Evolutionary conservation across 2,888 invertebrate species (phyloP), one percentile per base, ranked within the genome.

Genomic region (Eulithis testata): DNA sequence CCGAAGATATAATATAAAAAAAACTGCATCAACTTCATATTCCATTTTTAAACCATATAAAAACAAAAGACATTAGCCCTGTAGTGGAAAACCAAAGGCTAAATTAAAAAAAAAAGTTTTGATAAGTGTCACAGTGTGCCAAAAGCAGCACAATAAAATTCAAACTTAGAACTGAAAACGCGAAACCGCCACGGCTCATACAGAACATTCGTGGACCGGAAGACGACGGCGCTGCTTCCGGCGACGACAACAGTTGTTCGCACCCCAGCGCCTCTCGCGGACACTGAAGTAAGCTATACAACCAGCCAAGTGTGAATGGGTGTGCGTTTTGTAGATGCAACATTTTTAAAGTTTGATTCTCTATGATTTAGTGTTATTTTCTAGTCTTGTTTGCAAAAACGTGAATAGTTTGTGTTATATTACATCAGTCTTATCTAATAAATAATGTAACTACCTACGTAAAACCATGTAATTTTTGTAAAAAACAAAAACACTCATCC

Each of bases 211-310:
- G 81, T 81, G 80, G 87, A 78, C 87, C 91, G 92, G 92, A 92
- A 86, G 86, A 82, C 83, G 88, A 83, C 88, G 86, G 87, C 86
- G 85, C 86, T 83, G 85, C 85, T 88, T 92, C 92, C 92, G 90
- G 86, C 76, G 82, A 77, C 80, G 79, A 82, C 88, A 86, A 85
- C 89, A 85, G 89, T 87, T 88, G 89, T 89, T 90, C 88, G 88
- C 91, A 84, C 88, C 82, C 85, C 83, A 88, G 87, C 90, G 90
- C 89, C 90, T 88, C 88, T 85, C 66, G 86, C 84, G 91, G 90
- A 85, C 89, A 83, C 80, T 76, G 75, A 74, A 74, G 80, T 78
- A 84, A 87, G 50, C 66, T 60, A 62, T 54, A 65, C 60, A 60
- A 83, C 79, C 60, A 64, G 65, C 70, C 64, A 61, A 59, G 59